Evolutionary conservation across 1,140 invertebrate genomes (phyloP).

Genomic region (Drosophila pseudoobscura): DNA sequence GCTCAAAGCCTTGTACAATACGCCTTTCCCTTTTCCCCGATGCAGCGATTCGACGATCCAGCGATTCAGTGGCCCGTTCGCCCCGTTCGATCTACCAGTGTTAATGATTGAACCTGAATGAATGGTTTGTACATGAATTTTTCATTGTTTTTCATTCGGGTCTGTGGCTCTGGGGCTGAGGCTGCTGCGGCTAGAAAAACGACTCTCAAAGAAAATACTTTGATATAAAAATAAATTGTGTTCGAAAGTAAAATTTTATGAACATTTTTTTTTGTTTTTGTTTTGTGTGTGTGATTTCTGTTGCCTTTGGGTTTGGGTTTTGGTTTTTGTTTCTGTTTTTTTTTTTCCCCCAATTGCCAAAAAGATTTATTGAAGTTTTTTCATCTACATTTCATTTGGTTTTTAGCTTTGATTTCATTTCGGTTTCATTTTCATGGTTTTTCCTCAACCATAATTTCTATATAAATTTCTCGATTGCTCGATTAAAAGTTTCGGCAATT

Average conservation of each 20-base stretch:
- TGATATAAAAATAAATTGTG: slow-evolving; percentile 73
- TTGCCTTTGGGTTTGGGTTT: slow-evolving; percentile 23
- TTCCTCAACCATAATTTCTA: slow-evolving; percentile 7
- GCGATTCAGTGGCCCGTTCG: no score
- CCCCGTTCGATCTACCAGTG: slow-evolving; percentile 22
- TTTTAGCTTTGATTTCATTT: slow-evolving; percentile 11
- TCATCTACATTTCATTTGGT: slow-evolving; percentile 26
- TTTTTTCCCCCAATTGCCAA: slow-evolving; percentile 20
- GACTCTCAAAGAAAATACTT: slow-evolving; percentile 23
- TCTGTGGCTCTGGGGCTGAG: slow-evolving; percentile 18
- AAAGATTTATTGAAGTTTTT: slow-evolving; percentile 57
- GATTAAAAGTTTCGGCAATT: slow-evolving; percentile 22
- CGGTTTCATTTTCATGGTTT: slow-evolving; percentile 29
- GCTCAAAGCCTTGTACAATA: slow-evolving; percentile 17
- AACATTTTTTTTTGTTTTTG: slow-evolving; percentile 1
- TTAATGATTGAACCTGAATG: slow-evolving; percentile 69
- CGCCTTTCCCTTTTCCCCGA: slow-evolving; percentile 63
- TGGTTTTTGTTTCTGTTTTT: slow-evolving; percentile 32
- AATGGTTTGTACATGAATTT: slow-evolving; percentile 54
- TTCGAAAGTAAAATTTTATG: slow-evolving; percentile 63
- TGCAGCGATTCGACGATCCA: background rate
- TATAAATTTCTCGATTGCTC: slow-evolving; percentile 24
- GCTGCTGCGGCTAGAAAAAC: slow-evolving; percentile 31
- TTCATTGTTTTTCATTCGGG: slow-evolving; percentile 50
- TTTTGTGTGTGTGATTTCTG: slow-evolving; percentile 4